Evolutionary conservation across 2,113 vertebrate genomes (phyloP), one percentile per base, ranked within the genome.

Genomic region (Lasiurus borealis): DNA sequence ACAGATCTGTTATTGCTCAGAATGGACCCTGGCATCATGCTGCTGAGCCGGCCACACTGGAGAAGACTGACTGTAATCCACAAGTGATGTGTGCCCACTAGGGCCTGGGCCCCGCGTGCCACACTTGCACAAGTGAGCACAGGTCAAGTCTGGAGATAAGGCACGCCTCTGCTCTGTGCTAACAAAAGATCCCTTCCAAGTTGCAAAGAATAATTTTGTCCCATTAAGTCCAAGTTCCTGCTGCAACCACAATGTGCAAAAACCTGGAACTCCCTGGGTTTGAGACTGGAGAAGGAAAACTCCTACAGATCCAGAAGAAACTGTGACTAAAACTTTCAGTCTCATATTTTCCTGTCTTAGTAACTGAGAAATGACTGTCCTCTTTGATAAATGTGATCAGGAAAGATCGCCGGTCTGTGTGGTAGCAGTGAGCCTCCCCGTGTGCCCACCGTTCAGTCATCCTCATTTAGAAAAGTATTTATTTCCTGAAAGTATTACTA

Each of bases 1-100:
- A 25, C 46, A 40, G 23, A 7, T n/a, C 82, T 25, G 46, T 96
- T 98, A 97, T 93, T 98, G 97, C 98, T 97, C 91, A 88, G 59
- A 62, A 57, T 0, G n/a, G 57, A 52, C 90, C 64, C 66, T 0
- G 8, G 86, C 19, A 0, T 25, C 0, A 13, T 2, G 48, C 40
- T 4, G 54, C 78, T 6, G 15, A 11, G 50, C 36, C 25, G 5
- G 25, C 57, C 19, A 9, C 2, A 3, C 19, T 0, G 8, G 27
- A 31, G 54, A 16, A 6, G 36, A 11, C 34, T 1, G 2, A 21
- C 12, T 36, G 23, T 8, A 9, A 29, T 2, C 54, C n/a, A 4
- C 36, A 31, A 13, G 84, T 6, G 59, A 57, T n/a, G 0, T 54
- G 44, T 8, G 8, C 52, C 50, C 9, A 12, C 3, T 25, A 16